Evolutionary conservation across 2,888 invertebrate genomes (phyloP).

Genomic region (Maniola hyperantus): DNA sequence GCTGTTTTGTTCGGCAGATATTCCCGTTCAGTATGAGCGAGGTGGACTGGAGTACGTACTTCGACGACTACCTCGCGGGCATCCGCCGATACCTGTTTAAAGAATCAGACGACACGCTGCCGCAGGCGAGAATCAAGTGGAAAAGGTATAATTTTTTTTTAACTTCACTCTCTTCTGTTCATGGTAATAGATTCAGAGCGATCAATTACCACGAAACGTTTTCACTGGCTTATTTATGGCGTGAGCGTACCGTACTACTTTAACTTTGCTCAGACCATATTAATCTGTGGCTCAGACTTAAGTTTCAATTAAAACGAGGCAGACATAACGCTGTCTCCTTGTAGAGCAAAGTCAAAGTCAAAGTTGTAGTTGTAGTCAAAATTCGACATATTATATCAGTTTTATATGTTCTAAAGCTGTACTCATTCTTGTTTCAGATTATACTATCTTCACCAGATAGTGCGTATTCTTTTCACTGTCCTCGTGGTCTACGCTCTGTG

Average conservation of each 20-base stretch:
- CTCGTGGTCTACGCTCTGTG: constrained; percentile 57
- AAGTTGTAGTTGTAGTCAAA: too few species aligned
- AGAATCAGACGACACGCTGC: constrained; percentile 87
- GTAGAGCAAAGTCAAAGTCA: too few species aligned
- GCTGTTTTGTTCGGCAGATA: constrained; percentile 53
- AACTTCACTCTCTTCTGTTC: too few species aligned
- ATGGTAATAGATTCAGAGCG: too few species aligned
- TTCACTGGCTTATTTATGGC: too few species aligned
- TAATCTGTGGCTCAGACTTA: too few species aligned
- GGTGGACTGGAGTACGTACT: constrained; percentile 88
- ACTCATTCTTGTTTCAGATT: constrained; percentile 67
- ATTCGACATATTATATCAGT: too few species aligned
- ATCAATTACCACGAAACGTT: too few species aligned
- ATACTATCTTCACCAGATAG: constrained; percentile 78
- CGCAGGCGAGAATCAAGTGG: constrained; percentile 83
- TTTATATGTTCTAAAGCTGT: not conserved
- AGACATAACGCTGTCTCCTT: too few species aligned
- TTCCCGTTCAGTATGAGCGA: constrained; percentile 89
- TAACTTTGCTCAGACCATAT: too few species aligned
- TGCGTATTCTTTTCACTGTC: constrained; percentile 60
- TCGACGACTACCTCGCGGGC: constrained; percentile 87
- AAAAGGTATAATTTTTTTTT: constrained; percentile 75
- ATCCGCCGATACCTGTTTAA: constrained; percentile 89
- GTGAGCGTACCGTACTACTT: too few species aligned
- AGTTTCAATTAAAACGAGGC: too few species aligned